Evolutionary conservation across 1,140 invertebrate genomes (phyloP).

Genomic region (Pachypsylla venusta): DNA sequence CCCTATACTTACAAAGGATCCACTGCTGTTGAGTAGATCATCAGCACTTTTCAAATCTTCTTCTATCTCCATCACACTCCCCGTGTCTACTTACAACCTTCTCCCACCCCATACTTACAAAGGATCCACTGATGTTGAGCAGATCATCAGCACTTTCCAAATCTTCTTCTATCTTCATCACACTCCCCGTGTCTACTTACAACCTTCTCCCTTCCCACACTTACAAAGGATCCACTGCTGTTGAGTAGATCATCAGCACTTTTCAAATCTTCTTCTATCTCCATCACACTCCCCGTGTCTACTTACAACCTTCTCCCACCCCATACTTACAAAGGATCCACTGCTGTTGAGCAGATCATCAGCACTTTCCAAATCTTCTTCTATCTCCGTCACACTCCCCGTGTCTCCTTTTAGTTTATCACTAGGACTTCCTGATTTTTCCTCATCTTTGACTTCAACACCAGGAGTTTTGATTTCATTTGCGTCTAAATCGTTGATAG

Average conservation of each 20-base stretch:
- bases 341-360: slow-evolving; percentile 8
- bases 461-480: too few relatives aligned
- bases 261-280: neutral
- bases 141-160: slow-evolving; percentile 8
- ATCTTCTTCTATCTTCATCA: neutral
- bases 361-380: slow-evolving; percentile 1
- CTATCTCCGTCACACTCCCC: neutral
- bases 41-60: slow-evolving; percentile 1
- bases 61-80: neutral
- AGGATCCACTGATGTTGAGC: neutral
- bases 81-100: neutral
- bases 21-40: slow-evolving; percentile 7
- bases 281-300: neutral
- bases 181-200: neutral
- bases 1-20: slow-evolving; percentile 5
- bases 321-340: slow-evolving; percentile 5
- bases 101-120: too few relatives aligned
- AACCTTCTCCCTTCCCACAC: too few relatives aligned
- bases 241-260: slow-evolving; percentile 10
- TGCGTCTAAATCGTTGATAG: too few relatives aligned
- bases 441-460: too few relatives aligned
- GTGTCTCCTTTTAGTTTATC: neutral
- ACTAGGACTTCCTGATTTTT: neutral
- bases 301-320: too few relatives aligned
- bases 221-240: slow-evolving; percentile 4